These are phyloP conservation scores for Drosophila virilis DNA, from an alignment of 1,140 invertebrate genomes.

Conservation along the genomic window DNA sequence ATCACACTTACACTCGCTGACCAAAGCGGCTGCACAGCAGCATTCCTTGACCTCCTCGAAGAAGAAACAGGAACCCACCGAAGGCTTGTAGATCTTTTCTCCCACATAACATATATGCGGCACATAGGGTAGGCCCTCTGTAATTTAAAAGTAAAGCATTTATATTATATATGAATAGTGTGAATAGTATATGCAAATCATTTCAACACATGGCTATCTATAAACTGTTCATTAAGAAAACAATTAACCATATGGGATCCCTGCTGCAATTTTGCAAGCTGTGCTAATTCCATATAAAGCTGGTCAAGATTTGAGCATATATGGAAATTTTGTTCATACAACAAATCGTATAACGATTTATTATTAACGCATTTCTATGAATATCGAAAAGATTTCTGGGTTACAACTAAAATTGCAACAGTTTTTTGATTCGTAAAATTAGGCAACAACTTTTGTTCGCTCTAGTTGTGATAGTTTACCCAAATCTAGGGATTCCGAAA, in stretches of 20 bases:
- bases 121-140: slow-evolving; percentile 87
- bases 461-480: slow-evolving; percentile 3
- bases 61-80: slow-evolving; percentile 86
- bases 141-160: slow-evolving; percentile 52
- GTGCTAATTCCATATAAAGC: too few relatives aligned
- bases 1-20: slow-evolving; percentile 86
- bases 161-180: background rate
- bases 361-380: background rate
- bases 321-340: too few relatives aligned
- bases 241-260: too few relatives aligned
- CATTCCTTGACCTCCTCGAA: slow-evolving; percentile 87
- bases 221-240: too few relatives aligned
- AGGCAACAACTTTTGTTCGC: background rate
- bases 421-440: background rate
- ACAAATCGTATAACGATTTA: too few relatives aligned
- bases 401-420: slow-evolving; percentile 7
- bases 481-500: slow-evolving; percentile 32
- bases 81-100: slow-evolving; percentile 85
- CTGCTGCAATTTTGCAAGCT: too few relatives aligned
- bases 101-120: slow-evolving; percentile 87
- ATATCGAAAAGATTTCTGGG: background rate
- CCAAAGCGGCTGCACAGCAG: slow-evolving; percentile 87
- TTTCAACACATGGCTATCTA: background rate
- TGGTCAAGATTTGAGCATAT: too few relatives aligned
- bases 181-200: background rate